Conservation (phyloP, 2,888 invertebrate genomes). For the Nemotelus nigrinus region DNA sequence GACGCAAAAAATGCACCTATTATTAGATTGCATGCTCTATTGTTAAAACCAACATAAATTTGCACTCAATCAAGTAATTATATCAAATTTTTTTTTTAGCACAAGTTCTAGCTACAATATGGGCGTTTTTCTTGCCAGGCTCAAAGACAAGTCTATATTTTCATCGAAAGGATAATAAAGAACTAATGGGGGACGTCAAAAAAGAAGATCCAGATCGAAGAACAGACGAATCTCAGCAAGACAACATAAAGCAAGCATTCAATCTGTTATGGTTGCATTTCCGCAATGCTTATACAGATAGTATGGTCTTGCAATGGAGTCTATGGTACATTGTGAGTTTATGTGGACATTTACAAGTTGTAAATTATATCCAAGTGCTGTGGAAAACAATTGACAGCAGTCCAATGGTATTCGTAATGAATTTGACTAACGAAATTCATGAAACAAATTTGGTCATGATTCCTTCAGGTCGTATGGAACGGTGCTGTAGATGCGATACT, state of each 20-base stretch:
- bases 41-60: too few relatives aligned
- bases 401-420: constrained; percentile 56
- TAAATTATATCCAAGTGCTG: constrained; percentile 76
- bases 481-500: constrained; percentile 84
- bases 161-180: constrained; percentile 61
- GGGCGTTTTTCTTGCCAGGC: constrained; percentile 72
- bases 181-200: neutral
- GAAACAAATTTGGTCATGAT: neutral
- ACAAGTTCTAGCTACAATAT: constrained; percentile 70
- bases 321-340: constrained; percentile 80
- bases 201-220: neutral
- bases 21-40: too few relatives aligned
- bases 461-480: constrained; percentile 66
- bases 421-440: neutral
- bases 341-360: constrained; percentile 77
- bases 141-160: constrained; percentile 75
- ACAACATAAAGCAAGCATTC: constrained; percentile 53
- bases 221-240: constrained; percentile 47
- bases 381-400: constrained; percentile 70
- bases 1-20: too few relatives aligned
- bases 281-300: constrained; percentile 69
- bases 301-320: constrained; percentile 77
- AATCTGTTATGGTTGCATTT: constrained; percentile 70
- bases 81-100: constrained; percentile 62
- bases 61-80: too few relatives aligned